Percentiles rank a stretch among this genome's conserved stretches.
phyloP scores from a whole-genome alignment of 2,113 vertebrate genomes.

The Procapra przewalskii region DNA sequence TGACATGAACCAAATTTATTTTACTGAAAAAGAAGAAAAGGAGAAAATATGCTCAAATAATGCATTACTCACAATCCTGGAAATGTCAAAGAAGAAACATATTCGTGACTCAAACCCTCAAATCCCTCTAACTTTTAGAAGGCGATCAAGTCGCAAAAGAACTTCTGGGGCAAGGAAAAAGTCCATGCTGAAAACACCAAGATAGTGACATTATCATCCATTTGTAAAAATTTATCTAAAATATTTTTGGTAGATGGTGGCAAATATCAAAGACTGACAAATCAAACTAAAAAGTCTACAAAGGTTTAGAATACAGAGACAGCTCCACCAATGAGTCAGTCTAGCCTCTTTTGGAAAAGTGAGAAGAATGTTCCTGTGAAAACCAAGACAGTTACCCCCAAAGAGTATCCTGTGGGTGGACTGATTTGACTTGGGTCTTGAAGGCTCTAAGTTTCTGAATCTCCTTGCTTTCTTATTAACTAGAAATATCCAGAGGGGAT shows the following conservation, averaged over 20 bases:
- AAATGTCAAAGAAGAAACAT: constrained; percentile 13
- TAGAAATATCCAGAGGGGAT: background rate
- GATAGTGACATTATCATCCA: background rate
- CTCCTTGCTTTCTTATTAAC: background rate
- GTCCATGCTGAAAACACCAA: background rate
- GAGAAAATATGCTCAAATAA: background rate
- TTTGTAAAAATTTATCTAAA: constrained; percentile 26
- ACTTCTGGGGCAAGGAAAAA: background rate
- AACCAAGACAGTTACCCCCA: background rate
- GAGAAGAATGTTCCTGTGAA: constrained; percentile 47
- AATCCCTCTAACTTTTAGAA: background rate
- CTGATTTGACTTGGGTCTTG: background rate
- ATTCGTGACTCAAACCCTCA: background rate
- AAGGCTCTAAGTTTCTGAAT: background rate
- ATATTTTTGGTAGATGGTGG: constrained; percentile 67
- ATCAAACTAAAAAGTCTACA: constrained; percentile 61
- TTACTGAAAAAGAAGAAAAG: background rate
- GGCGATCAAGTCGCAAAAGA: background rate
- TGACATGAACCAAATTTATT: background rate
- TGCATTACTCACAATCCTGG: background rate
- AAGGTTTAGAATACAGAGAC: constrained; percentile 62
- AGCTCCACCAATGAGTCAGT: constrained; percentile 42
- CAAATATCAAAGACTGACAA: constrained; percentile 61
- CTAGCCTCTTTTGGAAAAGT: constrained; percentile 39
- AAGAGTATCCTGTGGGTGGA: background rate